phyloP scores from a whole-genome alignment of 2,113 vertebrate species.

The Holacanthus passer region DNA sequence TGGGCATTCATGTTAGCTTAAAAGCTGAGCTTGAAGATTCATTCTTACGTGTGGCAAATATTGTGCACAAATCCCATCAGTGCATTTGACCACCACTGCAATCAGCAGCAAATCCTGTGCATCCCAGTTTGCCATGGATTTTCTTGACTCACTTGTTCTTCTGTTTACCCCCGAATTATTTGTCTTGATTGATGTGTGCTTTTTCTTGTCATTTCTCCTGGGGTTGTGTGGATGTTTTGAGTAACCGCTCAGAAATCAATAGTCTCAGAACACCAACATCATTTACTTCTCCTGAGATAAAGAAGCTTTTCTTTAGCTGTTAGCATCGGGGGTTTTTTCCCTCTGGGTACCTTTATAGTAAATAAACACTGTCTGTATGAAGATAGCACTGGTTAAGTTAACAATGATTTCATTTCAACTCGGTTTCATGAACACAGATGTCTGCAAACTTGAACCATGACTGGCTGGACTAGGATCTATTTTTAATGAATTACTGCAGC shows the following conservation, averaged over 20 bases:
- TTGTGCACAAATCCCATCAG: neutral
- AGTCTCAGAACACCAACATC: slow-evolving; percentile 15
- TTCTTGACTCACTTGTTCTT: neutral
- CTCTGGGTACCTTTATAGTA: slow-evolving; percentile 16
- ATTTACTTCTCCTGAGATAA: slow-evolving; percentile 31
- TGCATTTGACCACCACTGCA: neutral
- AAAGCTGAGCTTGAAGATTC: neutral
- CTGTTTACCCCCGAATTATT: neutral
- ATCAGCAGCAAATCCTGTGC: neutral
- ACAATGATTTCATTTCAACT: neutral
- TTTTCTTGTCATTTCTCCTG: slow-evolving; percentile 25
- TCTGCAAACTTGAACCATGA: neutral
- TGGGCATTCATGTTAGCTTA: neutral
- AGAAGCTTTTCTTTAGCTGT: slow-evolving; percentile 11
- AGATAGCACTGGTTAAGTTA: slow-evolving; percentile 3
- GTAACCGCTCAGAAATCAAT: slow-evolving; percentile 35
- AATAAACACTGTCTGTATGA: slow-evolving; percentile 23
- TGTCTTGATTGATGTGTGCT: slow-evolving; percentile 28
- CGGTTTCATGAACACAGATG: slow-evolving; percentile 11
- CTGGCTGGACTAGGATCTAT: neutral
- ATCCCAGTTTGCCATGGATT: neutral
- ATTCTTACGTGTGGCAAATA: neutral
- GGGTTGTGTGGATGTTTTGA: slow-evolving; percentile 17
- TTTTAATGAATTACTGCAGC: neutral
- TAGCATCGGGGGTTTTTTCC: neutral